These are phyloP conservation scores for Agrochola litura DNA, from an alignment of 2,888 invertebrate species.

Conservation along the genomic window DNA sequence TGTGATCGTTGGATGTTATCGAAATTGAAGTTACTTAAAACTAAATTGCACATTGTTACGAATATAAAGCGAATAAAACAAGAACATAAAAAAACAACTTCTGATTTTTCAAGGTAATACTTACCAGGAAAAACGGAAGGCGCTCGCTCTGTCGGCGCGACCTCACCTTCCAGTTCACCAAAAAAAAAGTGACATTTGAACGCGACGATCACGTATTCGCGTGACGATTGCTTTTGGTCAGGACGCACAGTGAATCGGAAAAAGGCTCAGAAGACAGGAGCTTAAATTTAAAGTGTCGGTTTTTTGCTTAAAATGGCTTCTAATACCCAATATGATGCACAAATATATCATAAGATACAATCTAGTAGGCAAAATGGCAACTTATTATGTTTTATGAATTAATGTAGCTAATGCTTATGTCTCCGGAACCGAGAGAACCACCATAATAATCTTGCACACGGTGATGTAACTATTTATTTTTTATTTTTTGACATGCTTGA, in stretches of 20 bases:
- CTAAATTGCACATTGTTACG: constrained; percentile 33
- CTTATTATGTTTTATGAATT: too few relatives aligned
- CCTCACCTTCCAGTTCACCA: not conserved
- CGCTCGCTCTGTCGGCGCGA: not conserved
- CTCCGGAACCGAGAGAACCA: too few relatives aligned
- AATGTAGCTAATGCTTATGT: too few relatives aligned
- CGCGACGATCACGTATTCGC: not conserved
- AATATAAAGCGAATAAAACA: constrained; percentile 6
- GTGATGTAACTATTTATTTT: too few relatives aligned
- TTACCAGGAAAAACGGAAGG: not conserved
- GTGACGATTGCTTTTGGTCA: not conserved
- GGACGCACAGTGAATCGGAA: not conserved
- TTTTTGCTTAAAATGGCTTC: too few relatives aligned
- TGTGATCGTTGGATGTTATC: constrained; percentile 28
- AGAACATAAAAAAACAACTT: not conserved
- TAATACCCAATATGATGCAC: too few relatives aligned
- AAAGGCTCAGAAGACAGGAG: too few relatives aligned
- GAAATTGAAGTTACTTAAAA: not conserved
- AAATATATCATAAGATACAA: too few relatives aligned
- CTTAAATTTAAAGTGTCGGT: too few relatives aligned
- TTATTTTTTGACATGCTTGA: too few relatives aligned
- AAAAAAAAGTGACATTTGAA: not conserved
- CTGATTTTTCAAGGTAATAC: not conserved
- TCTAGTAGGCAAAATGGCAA: too few relatives aligned
- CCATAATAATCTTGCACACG: too few relatives aligned